Evolutionary conservation across 2,888 invertebrate genomes (phyloP).

Genomic region (Eledona agricola): DNA sequence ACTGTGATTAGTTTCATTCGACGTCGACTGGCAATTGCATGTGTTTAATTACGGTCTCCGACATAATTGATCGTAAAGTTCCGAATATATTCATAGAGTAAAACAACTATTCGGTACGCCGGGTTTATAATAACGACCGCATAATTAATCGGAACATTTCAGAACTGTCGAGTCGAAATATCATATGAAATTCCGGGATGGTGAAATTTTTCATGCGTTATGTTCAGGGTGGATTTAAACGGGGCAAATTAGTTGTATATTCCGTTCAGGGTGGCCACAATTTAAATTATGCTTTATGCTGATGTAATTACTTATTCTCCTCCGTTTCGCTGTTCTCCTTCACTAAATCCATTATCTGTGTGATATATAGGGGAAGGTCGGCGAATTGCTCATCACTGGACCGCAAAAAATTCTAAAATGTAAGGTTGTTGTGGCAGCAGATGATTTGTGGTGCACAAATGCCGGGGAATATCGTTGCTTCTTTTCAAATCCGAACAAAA

Average conservation of each 20-base stretch:
- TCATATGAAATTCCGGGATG: background rate
- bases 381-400: conserved; percentile 13
- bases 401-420: background rate
- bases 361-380: conserved; percentile 20
- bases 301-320: conserved; percentile 28
- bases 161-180: conserved; percentile 1
- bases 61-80: conserved; percentile 27
- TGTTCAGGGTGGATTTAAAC: conserved; percentile 18
- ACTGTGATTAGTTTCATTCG: conserved; percentile 16
- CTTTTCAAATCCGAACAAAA: too few relatives aligned
- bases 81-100: conserved; percentile 26
- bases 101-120: conserved; percentile 24
- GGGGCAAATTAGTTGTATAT: conserved; percentile 24
- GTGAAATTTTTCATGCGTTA: conserved; percentile 9
- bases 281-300: conserved; percentile 26
- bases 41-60: conserved; percentile 25
- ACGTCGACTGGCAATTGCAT: conserved; percentile 16
- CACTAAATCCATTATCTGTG: conserved; percentile 26
- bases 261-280: conserved; percentile 15
- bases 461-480: too few relatives aligned
- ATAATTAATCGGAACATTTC: conserved; percentile 4
- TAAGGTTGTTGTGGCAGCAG: background rate
- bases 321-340: conserved; percentile 25
- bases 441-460: background rate
- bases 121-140: conserved; percentile 27